Conservation (phyloP, 2,888 invertebrate genomes). For the Chrysopilus asiliformis region DNA sequence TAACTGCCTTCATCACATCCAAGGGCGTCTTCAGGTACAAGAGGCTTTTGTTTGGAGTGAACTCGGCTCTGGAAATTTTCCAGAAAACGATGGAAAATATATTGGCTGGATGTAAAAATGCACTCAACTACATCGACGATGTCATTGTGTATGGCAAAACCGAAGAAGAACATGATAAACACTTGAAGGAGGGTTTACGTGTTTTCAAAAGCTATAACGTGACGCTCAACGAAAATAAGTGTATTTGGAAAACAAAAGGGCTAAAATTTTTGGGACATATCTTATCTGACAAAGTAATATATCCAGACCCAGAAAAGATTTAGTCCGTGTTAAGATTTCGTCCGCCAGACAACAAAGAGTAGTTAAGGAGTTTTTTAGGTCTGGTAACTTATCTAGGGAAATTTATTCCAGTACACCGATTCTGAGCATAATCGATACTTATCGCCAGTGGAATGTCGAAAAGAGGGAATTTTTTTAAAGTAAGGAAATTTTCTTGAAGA, state of each 20-base stretch:
- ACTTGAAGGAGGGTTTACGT: not conserved
- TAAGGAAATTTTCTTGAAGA: too few species aligned
- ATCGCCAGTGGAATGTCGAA: too few species aligned
- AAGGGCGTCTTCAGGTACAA: not conserved
- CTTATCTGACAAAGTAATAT: not conserved
- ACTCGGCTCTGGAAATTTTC: not conserved
- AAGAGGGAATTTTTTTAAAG: too few species aligned
- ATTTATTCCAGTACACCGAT: too few species aligned
- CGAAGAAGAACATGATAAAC: not conserved
- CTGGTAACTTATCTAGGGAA: conserved; percentile 23
- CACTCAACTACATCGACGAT: too few species aligned
- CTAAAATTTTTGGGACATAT: not conserved
- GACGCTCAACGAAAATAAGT: too few species aligned
- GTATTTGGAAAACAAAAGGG: not conserved
- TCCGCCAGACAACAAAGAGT: not conserved
- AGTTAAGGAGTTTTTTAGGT: conserved; percentile 19
- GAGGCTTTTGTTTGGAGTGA: not conserved
- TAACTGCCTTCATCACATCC: not conserved
- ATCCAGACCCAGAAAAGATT: not conserved
- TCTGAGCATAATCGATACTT: too few species aligned
- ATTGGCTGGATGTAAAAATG: too few species aligned
- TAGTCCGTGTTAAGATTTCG: not conserved
- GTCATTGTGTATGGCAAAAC: too few species aligned
- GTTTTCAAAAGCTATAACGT: not conserved
- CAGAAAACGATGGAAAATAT: too few species aligned